phyloP scores from a whole-genome alignment of 2,888 invertebrate species.

The Drosophila koepferae region DNA sequence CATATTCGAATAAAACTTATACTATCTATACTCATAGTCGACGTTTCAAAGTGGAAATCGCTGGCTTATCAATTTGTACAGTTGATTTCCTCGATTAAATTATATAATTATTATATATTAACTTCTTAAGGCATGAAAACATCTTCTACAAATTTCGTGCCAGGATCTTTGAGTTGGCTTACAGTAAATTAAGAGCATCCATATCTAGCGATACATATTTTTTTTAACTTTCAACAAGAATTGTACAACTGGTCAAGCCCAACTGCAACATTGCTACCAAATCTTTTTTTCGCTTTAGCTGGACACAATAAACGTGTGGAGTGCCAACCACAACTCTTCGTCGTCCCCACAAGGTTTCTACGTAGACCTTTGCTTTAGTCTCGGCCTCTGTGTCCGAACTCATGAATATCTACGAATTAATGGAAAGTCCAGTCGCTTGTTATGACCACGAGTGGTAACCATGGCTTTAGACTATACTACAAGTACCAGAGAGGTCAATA shows the following conservation, averaged over 20 bases:
- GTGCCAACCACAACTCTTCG: slow-evolving; percentile 35
- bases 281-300: slow-evolving; percentile 5
- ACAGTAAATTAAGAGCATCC: too few relatives aligned
- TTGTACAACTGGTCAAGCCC: background rate
- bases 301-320: slow-evolving; percentile 28
- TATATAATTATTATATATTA: too few relatives aligned
- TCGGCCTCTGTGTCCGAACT: slow-evolving; percentile 47
- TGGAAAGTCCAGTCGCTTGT: slow-evolving; percentile 78
- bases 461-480: slow-evolving; percentile 54
- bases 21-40: too few relatives aligned
- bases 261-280: too few relatives aligned
- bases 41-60: too few relatives aligned
- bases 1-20: background rate
- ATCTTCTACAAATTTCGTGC: too few relatives aligned
- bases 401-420: slow-evolving; percentile 67
- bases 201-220: too few relatives aligned
- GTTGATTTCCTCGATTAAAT: too few relatives aligned
- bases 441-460: slow-evolving; percentile 74
- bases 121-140: too few relatives aligned
- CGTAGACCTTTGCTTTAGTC: slow-evolving; percentile 29
- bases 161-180: too few relatives aligned
- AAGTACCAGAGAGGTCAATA: slow-evolving; percentile 62
- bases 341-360: slow-evolving; percentile 45
- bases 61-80: too few relatives aligned
- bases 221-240: background rate